phyloP scores from a whole-genome alignment of 2,113 vertebrate genomes.

The Ariopsis seemanni region DNA sequence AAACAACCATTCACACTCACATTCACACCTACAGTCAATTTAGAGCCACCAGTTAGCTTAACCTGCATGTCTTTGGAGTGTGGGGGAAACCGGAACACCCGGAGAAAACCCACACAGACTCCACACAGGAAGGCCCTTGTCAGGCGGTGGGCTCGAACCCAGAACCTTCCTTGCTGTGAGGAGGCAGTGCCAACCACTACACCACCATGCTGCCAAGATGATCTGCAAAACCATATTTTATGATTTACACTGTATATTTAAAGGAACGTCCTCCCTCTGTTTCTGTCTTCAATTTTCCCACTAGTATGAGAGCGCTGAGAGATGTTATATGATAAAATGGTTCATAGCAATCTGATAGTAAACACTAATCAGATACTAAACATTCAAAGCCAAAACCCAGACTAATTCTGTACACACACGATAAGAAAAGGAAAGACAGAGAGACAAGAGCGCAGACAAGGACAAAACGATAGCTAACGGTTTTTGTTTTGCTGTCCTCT shows the following conservation, averaged over 20 bases:
- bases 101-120: too few relatives aligned
- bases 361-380: background rate
- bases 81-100: too few relatives aligned
- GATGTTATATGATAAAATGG: background rate
- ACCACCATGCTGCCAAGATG: too few relatives aligned
- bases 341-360: background rate
- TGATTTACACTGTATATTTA: background rate
- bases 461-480: background rate
- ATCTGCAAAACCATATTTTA: background rate
- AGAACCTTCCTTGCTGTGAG: too few relatives aligned
- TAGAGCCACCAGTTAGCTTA: too few relatives aligned
- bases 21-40: too few relatives aligned
- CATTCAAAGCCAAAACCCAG: background rate
- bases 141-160: too few relatives aligned
- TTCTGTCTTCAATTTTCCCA: background rate
- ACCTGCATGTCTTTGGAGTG: too few relatives aligned
- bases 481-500: slow-evolving; percentile 7
- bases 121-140: too few relatives aligned
- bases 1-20: too few relatives aligned
- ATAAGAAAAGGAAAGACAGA: background rate
- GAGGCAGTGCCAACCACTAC: too few relatives aligned
- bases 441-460: background rate
- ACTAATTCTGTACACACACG: background rate
- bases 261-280: background rate
- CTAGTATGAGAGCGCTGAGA: background rate